Base-by-base conservation (phyloP, 2,888 invertebrate genomes). In the Podabrus alpinus region DNA sequence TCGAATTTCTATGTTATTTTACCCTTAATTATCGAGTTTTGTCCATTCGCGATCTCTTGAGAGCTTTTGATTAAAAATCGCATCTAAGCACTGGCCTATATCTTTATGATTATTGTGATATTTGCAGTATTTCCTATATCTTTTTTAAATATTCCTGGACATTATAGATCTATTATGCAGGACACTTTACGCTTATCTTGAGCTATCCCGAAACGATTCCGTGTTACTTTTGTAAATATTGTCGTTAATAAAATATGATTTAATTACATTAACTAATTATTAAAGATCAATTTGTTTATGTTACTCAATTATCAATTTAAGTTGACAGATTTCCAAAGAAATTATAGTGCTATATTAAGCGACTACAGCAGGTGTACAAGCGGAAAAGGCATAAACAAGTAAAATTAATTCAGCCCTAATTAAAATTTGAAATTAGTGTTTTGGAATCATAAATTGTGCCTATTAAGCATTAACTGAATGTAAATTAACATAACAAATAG, bases 331-430 rank as follows among this genome's bases (percentile, higher is more conserved):
- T 45, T 45, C 45, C n/a, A 45, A 45, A 45, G 45, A 45, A 45
- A 45, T 45, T 45, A 45, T 45, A 45, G 45, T 45, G 45, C 45
- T 45, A 45, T 45, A 45, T 45, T 45, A 71, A 78, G 74, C 72
- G 76, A 74, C 71, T 67, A 74, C 69, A 69, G 73, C 78, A 78
- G 78, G 78, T 78, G 78, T 73, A 70, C 76, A 62, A 75, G 64
- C 76, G 74, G 29, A 72, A 78, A 74, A 74, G 76, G 77, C 73
- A 75, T 78, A 77, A 78, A 78, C 71, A 76, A 69, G 67, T 64
- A 70, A 78, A 75, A 78, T 78, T 78, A 78, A 76, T 78, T 75
- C 75, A 70, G 68, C 68, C 45, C 66, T 66, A 74, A 74, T 74
- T 74, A 74, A 74, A 74, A 74, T 70, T 60, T 45, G 15, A 66